Evolutionary conservation across 2,113 vertebrate genomes (phyloP).

Genomic region (Peromyscus maniculatus): DNA sequence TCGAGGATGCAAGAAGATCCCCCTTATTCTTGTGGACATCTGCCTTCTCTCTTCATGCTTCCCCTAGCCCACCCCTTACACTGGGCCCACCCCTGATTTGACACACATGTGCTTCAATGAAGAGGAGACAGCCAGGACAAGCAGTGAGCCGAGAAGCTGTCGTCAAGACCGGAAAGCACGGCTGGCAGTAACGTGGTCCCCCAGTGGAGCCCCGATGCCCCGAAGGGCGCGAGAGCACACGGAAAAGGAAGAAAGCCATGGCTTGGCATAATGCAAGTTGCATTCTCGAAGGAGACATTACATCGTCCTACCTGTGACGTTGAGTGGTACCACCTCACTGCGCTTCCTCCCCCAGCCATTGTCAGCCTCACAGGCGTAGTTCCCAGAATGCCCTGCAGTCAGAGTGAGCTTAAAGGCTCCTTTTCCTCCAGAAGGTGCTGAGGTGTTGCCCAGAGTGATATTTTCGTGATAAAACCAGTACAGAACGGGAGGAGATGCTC

Average conservation of each 20-base stretch:
- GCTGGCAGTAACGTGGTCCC: too few relatives aligned
- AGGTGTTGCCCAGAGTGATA: not conserved
- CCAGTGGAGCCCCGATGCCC: not conserved
- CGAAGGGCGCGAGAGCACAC: not conserved
- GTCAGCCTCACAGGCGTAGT: constrained; percentile 60
- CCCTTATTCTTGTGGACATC: not conserved
- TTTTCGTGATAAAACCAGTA: not conserved
- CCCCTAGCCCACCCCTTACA: not conserved
- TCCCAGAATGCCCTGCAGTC: constrained; percentile 49
- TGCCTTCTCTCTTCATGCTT: not conserved
- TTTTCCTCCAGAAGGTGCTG: not conserved
- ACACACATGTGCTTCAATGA: not conserved
- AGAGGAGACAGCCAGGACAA: not conserved
- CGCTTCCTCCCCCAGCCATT: not conserved
- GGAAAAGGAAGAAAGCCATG: not conserved
- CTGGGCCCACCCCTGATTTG: not conserved
- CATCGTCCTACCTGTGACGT: not conserved
- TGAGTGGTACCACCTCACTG: not conserved
- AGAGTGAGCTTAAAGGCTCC: constrained; percentile 38
- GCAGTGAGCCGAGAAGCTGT: not conserved
- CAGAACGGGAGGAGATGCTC: not conserved
- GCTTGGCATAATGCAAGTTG: not conserved
- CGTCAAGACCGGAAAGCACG: not conserved
- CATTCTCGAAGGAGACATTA: not conserved
- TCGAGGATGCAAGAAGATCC: not conserved